Evolutionary conservation across 2,113 vertebrate genomes (phyloP).

Genomic region (Crotalus viridis): DNA sequence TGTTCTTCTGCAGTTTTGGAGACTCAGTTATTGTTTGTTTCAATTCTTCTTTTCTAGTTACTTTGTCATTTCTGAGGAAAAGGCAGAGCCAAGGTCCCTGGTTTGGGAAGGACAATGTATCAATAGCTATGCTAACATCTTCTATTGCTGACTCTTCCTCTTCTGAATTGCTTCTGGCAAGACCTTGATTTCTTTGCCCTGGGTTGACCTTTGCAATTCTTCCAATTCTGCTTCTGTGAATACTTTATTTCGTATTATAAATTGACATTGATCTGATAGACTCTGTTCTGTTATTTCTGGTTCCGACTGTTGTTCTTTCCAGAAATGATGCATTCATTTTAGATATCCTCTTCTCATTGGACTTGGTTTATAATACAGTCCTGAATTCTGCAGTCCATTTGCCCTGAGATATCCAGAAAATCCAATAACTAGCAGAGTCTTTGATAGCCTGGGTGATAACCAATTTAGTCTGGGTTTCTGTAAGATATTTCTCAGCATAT

Average conservation of each 20-base stretch:
- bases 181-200: not conserved
- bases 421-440: too few relatives aligned
- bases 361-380: not conserved
- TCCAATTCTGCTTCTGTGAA: not conserved
- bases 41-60: not conserved
- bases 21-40: not conserved
- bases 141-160: not conserved
- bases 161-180: not conserved
- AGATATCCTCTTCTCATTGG: not conserved
- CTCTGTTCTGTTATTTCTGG: not conserved
- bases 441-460: not conserved
- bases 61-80: not conserved
- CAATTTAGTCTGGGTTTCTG: not conserved
- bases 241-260: not conserved
- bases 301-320: not conserved
- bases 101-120: not conserved
- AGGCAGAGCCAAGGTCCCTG: not conserved
- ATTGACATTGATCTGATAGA: not conserved
- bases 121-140: not conserved
- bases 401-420: not conserved
- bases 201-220: not conserved
- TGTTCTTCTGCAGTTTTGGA: not conserved
- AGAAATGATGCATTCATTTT: not conserved
- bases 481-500: not conserved
- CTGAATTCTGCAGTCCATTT: not conserved